Evolutionary conservation across 1,140 invertebrate genomes (phyloP), one percentile per base, ranked within the genome.

Genomic region (Delia radicum): DNA sequence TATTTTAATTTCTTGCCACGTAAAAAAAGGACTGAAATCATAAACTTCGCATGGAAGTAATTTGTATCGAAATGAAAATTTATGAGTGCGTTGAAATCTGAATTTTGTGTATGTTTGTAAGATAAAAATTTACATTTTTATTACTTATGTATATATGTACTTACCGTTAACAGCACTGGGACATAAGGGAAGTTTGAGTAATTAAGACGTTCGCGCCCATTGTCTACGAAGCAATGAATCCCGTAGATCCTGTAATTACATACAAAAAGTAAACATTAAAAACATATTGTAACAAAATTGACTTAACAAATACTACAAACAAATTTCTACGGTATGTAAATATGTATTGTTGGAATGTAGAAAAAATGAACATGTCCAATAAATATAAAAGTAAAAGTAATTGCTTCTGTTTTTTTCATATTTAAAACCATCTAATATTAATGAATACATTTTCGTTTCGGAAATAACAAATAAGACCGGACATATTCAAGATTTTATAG

Each of bases 151-250:
- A 15, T 15, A 48, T 3, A 28, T 18, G 15, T 48, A 15, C 42
- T 48, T 48, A n/a, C n/a, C 2, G 21, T 21, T 7, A 21, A 18
- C 8, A 21, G 18, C 48, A 21, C 5, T 8, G 21, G 18, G 48
- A 55, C 48, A 21, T 55, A 21, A 55, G 48, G 48, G 48, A 55
- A 33, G 65, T 69, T 69, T 69, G 65, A 26, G 37, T 74, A 74
- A 74, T 74, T 74, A 74, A 74, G 55, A 74, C 46, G 73, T 74
- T 74, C 48, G 73, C 73, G 73, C 73, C 73, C 73, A 62, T 69
- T 37, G 65, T 37, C 29, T n/a, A n/a, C n/a, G n/a, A n/a, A 69
- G 29, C 65, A 37, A 21, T 69, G 65, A 7, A 69, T 69, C n/a
- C n/a, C n/a, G 8, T 15, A 29, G 18, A 21, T 33, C 18, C 65